Conservation (phyloP, 2,113 vertebrate species). For the Reinhardtius hippoglossoides region DNA sequence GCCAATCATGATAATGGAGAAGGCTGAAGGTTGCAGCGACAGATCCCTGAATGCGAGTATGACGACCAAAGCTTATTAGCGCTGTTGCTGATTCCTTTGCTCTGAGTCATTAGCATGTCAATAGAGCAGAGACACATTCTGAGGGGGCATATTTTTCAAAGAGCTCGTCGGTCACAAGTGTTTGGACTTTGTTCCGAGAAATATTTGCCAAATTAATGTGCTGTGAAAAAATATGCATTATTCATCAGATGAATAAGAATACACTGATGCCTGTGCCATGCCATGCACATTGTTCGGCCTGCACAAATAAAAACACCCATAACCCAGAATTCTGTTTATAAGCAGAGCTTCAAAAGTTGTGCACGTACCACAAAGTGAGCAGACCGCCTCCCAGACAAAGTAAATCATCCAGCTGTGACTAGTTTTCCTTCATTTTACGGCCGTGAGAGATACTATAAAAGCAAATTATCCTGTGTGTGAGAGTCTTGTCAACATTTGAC, state of each 20-base stretch:
- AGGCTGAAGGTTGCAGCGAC: constrained; percentile 40
- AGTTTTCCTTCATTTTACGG: constrained; percentile 27
- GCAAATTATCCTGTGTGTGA: constrained; percentile 16
- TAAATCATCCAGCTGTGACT: constrained; percentile 10
- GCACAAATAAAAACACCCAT: constrained; percentile 21
- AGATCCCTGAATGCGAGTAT: constrained; percentile 44
- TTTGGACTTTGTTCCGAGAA: constrained; percentile 58
- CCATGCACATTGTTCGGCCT: not conserved
- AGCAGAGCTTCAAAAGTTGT: not conserved
- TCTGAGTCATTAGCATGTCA: constrained; percentile 69
- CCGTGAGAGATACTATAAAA: constrained; percentile 32
- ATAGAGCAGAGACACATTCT: constrained; percentile 40
- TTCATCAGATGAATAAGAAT: not conserved
- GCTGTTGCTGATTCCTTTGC: constrained; percentile 55
- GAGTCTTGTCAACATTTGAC: constrained; percentile 23
- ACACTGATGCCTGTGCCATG: not conserved
- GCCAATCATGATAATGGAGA: constrained; percentile 60
- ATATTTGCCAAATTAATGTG: constrained; percentile 68
- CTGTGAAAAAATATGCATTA: constrained; percentile 15
- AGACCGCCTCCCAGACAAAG: constrained; percentile 2
- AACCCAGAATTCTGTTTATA: constrained; percentile 12
- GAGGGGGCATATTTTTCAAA: constrained; percentile 53
- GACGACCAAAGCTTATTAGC: constrained; percentile 71
- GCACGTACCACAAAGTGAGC: constrained; percentile 7
- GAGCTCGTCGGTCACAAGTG: constrained; percentile 39